phyloP scores from a whole-genome alignment of 1,140 invertebrate genomes.

The Acromyrmex heyeri region DNA sequence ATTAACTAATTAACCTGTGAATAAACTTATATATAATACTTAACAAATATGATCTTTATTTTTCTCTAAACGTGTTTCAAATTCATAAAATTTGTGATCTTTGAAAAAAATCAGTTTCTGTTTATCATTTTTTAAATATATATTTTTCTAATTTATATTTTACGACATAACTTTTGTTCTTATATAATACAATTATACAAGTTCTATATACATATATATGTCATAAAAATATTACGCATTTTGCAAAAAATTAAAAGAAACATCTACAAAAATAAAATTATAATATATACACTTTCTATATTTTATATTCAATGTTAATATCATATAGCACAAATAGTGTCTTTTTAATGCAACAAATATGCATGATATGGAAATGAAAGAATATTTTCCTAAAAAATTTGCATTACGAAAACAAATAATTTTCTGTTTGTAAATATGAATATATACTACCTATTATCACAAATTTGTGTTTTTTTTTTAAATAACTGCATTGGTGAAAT shows the following conservation, averaged over 20 bases:
- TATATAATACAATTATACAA: background rate
- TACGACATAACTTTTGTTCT: background rate
- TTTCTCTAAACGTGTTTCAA: background rate
- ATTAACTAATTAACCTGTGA: background rate
- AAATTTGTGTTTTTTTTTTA: background rate
- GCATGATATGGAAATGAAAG: background rate
- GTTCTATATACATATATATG: background rate
- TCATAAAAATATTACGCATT: background rate
- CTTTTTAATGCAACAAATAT: background rate
- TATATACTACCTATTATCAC: background rate
- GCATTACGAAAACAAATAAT: background rate
- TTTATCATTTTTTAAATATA: background rate
- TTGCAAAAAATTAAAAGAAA: background rate
- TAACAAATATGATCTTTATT: constrained; percentile 10
- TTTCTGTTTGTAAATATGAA: background rate
- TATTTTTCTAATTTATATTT: background rate
- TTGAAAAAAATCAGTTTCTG: background rate
- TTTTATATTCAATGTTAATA: background rate
- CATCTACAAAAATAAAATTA: background rate
- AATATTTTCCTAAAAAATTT: background rate
- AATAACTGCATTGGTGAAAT: background rate
- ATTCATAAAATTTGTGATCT: background rate
- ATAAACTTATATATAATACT: background rate
- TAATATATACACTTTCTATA: too few relatives aligned
- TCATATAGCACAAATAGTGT: background rate